phyloP scores from a whole-genome alignment of 2,113 vertebrate species.

The Oriolus oriolus region DNA sequence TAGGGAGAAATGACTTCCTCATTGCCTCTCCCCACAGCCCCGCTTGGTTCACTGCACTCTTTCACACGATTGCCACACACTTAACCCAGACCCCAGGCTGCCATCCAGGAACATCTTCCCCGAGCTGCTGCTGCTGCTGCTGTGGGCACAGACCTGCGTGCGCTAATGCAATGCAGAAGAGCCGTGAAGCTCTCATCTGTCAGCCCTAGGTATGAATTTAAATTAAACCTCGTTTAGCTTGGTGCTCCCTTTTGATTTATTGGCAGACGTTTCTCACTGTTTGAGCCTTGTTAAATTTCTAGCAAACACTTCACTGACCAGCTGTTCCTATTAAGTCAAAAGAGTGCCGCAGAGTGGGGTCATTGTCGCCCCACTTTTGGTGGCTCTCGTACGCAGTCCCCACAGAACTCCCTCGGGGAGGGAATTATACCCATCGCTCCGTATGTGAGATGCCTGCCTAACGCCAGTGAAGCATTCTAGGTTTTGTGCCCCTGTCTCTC shows the following conservation, averaged over 20 bases:
- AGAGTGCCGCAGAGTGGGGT: conserved; percentile 45
- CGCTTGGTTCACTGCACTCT: not conserved
- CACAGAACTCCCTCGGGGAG: not conserved
- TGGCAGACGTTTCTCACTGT: conserved; percentile 65
- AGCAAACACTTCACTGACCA: conserved; percentile 74
- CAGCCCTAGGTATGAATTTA: conserved; percentile 61
- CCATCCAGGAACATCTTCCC: not conserved
- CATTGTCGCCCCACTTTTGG: conserved; percentile 37
- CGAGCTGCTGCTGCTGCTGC: not conserved
- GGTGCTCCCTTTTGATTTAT: conserved; percentile 71
- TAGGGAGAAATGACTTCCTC: not conserved
- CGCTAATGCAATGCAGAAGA: not conserved
- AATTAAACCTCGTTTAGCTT: conserved; percentile 69
- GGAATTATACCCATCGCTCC: not conserved
- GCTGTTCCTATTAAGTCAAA: conserved; percentile 74
- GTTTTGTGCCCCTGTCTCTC: not conserved
- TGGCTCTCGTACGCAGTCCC: not conserved
- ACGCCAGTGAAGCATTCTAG: conserved; percentile 23
- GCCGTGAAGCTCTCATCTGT: conserved; percentile 19
- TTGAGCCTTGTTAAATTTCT: conserved; percentile 74
- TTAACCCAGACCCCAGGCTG: not conserved
- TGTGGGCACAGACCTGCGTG: not conserved
- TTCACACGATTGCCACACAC: rapidly evolving
- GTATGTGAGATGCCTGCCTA: not conserved
- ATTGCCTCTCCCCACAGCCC: not conserved